Evolutionary conservation across 2,888 invertebrate species (phyloP).

Genomic region (Parthenolecanium corni): DNA sequence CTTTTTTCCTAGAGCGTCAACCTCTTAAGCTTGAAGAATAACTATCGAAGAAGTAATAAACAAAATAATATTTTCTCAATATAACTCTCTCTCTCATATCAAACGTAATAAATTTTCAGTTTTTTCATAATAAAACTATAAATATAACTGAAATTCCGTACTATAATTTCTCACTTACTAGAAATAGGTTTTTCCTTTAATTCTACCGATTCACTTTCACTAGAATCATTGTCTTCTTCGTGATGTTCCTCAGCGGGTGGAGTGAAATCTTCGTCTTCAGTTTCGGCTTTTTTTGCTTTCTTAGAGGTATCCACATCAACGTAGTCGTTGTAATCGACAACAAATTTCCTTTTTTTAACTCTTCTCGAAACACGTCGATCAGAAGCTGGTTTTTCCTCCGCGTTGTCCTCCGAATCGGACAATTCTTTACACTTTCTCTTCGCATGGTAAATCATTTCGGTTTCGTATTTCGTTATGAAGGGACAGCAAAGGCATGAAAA

Average conservation of each 20-base stretch:
- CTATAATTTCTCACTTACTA: too few species aligned
- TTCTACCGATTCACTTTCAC: background rate
- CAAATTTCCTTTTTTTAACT: background rate
- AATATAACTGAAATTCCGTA: too few species aligned
- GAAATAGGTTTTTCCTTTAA: background rate
- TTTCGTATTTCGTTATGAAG: slow-evolving; percentile 17
- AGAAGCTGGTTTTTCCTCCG: background rate
- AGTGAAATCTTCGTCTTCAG: slow-evolving; percentile 10
- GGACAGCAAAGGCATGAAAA: slow-evolving; percentile 10
- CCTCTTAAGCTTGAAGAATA: too few species aligned
- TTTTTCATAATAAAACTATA: too few species aligned
- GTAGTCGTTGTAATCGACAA: background rate
- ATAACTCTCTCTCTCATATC: too few species aligned
- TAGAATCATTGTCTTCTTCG: background rate
- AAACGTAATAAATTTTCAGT: too few species aligned
- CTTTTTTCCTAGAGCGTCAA: too few species aligned
- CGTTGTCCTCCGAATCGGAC: background rate
- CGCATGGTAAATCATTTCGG: slow-evolving; percentile 19
- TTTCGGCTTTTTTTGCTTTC: background rate
- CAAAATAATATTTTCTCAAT: too few species aligned
- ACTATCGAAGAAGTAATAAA: too few species aligned
- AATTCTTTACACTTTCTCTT: slow-evolving; percentile 1
- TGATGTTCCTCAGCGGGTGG: background rate
- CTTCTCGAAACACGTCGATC: slow-evolving; percentile 6
- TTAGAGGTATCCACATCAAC: background rate